Evolutionary conservation across 2,113 vertebrate species (phyloP).

Genomic region (Rattus norvegicus): GRCr8 NC_086025.1:133195001-133195500

Average conservation of each 20-base stretch:
- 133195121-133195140: too few relatives aligned
- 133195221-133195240: neutral
- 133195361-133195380: conserved; percentile 21
- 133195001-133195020: neutral
- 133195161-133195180: conserved; percentile 9
- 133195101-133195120: neutral
- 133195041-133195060: neutral
- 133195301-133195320: neutral
- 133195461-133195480: neutral
- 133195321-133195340: conserved; percentile 16
- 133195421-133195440: conserved; percentile 1
- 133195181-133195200: neutral
- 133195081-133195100: neutral
- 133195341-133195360: neutral
- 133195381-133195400: neutral
- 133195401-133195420: conserved; percentile 2
- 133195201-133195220: conserved; percentile 43
- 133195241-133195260: conserved; percentile 25
- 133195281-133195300: neutral
- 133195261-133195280: conserved; percentile 18
- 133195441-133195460: neutral
- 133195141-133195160: neutral
- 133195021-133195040: neutral
- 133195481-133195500: neutral
- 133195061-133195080: neutral